Evolutionary conservation across 2,113 vertebrate genomes (phyloP).

Genomic region (Bubo blakistoni): DNA sequence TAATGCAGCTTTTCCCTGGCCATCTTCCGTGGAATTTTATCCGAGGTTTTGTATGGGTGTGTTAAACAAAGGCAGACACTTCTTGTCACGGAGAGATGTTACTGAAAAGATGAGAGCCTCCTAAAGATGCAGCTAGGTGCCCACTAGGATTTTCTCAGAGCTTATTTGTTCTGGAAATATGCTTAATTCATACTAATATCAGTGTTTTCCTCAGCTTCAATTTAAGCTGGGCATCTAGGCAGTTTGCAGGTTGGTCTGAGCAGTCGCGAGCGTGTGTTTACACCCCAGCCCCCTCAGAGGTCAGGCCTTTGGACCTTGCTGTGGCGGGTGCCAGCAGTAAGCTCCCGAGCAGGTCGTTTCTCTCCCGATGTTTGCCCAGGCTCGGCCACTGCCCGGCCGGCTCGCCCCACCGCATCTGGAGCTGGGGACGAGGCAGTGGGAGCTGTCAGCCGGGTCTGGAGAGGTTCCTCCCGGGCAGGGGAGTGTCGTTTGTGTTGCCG

Average conservation of each 20-base stretch:
- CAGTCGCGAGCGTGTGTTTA: not conserved
- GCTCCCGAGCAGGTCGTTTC: not conserved
- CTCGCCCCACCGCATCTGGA: fast-evolving
- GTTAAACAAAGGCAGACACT: not conserved
- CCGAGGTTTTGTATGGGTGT: not conserved
- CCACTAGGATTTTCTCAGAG: not conserved
- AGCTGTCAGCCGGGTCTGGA: not conserved
- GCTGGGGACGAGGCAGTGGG: not conserved
- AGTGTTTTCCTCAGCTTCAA: not conserved
- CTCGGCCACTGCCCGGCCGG: fast-evolving
- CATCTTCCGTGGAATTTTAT: not conserved
- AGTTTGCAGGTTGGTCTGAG: not conserved
- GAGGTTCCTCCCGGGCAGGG: not conserved
- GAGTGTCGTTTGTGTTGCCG: fast-evolving
- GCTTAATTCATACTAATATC: not conserved
- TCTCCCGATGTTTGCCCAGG: not conserved
- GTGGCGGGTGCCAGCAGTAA: fast-evolving
- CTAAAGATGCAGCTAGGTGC: not conserved
- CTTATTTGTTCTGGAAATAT: not conserved
- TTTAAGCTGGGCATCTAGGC: not conserved
- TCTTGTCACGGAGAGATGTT: not conserved
- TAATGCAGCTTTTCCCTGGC: not conserved
- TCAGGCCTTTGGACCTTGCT: not conserved
- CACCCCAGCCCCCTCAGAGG: too few relatives aligned
- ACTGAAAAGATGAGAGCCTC: not conserved